A percentile compares a stretch with the other conserved stretches of the same genome.
phyloP scores from a whole-genome alignment of 1,140 invertebrate species.

The Uloborus diversus region DNA sequence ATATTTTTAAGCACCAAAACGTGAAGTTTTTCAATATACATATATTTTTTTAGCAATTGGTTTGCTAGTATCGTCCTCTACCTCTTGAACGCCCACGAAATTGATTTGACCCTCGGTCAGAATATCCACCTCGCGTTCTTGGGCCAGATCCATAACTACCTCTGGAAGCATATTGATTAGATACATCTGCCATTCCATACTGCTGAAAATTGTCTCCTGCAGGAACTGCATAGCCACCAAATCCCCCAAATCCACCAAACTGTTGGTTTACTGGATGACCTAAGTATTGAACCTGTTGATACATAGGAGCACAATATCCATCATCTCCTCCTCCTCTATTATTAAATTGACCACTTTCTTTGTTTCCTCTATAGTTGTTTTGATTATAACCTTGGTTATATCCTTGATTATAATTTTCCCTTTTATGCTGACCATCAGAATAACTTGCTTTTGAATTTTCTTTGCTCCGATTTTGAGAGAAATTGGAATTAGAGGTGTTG shows the following conservation, averaged over 20 bases:
- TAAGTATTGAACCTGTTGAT: background rate
- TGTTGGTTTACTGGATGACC: background rate
- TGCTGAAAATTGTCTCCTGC: slow-evolving; percentile 44
- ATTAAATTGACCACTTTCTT: background rate
- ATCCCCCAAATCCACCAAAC: no score
- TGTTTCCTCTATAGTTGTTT: background rate
- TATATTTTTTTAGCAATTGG: no score
- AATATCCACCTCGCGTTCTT: background rate
- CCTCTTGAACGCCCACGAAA: background rate
- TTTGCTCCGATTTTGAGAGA: background rate
- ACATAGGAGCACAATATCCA: background rate
- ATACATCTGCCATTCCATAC: slow-evolving; percentile 16
- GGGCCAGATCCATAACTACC: background rate
- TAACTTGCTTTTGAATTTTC: background rate
- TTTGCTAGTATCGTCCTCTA: background rate
- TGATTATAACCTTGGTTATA: background rate
- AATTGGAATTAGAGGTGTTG: background rate
- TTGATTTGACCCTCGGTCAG: background rate
- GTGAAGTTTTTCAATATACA: no score
- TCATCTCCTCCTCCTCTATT: background rate
- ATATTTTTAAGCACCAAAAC: no score
- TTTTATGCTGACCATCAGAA: background rate
- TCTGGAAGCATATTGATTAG: background rate
- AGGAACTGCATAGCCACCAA: slow-evolving; percentile 32
- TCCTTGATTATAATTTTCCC: background rate